Base-by-base conservation (phyloP, 2,797 vertebrate species). In the Pantherophis alleghaniensis region DNA sequence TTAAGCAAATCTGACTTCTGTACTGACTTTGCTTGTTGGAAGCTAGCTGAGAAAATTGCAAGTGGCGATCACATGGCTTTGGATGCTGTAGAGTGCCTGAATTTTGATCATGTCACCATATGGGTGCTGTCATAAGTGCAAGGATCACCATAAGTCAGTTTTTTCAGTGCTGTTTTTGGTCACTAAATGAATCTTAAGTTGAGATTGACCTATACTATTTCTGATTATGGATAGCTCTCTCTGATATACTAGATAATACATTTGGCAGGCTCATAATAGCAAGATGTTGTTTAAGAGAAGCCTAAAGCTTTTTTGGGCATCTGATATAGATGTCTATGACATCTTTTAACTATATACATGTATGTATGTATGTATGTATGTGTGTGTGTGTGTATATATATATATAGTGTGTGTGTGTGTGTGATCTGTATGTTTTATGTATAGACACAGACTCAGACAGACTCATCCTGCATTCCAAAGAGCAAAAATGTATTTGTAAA, bases 401-500 rank as follows among this genome's bases (percentile, higher is more conserved):
- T 37, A 37, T 37, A 37, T 37, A n/a, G 2, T 32, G 37, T 37
- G 47, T 51, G 51, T 55, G 13, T 56, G 55, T 14, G 55, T 56
- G 13, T 4, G 13, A 56, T 56, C 55, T 56, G 1, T 16, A 56
- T 56, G 55, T 56, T 4, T 56, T 56, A 56, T 56, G 14, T 56
- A 56, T 4, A 56, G 55, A 56, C 55, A 56, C 55, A 56, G 55
- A 56, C 14, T 56, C 53, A 79, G 14, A 37, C n/a, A 74, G 32
- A 37, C 69, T 37, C 32, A 74, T 74, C 69, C 18, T 42, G 74
- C 42, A 42, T 47, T 47, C 79, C 74, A 95, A 96, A 90, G 74
- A 96, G 94, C 95, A 93, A 94, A 92, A 91, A 90, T 90, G 91
- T 91, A 0, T 93, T 94, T 95, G 86, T 91, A 92, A 90, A 86